Evolutionary conservation across 2,797 vertebrate species (phyloP).

Genomic region (Argyrosomus regius): DNA sequence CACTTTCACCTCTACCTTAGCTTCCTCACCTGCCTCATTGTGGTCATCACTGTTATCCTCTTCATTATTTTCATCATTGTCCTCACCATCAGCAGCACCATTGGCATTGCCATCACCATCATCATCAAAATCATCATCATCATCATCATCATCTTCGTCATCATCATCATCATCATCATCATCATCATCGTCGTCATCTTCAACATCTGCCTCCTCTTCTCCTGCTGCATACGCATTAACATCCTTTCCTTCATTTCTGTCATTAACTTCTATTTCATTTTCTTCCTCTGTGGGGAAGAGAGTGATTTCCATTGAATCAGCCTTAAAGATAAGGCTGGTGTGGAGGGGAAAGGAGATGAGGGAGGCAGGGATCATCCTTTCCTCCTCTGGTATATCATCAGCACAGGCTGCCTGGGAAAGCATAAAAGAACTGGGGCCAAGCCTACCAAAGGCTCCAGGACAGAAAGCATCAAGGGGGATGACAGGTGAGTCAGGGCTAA

Average conservation of each 20-base stretch:
- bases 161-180: conserved; percentile 77
- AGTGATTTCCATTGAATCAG: conserved; percentile 94
- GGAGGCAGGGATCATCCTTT: conserved; percentile 92
- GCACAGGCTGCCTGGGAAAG: conserved; percentile 80
- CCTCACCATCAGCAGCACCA: conserved; percentile 45
- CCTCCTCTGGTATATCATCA: conserved; percentile 81
- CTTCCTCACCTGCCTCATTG: conserved; percentile 70
- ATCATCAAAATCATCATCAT: conserved; percentile 45
- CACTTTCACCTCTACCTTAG: conserved; percentile 78
- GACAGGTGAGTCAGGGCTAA: conserved; percentile 79
- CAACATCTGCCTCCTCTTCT: conserved; percentile 87
- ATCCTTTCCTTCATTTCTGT: conserved; percentile 77
- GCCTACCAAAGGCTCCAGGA: conserved; percentile 80
- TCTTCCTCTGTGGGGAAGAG: conserved; percentile 89
- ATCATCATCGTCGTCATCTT: conserved; percentile 85
- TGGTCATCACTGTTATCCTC: conserved; percentile 51
- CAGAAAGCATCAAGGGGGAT: conserved; percentile 83
- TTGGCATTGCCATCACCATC: conserved; percentile 49
- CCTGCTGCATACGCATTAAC: conserved; percentile 86
- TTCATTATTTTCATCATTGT: conserved; percentile 55
- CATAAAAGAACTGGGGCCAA: conserved; percentile 76
- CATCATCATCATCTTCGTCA: conserved; percentile 52
- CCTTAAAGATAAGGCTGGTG: conserved; percentile 94
- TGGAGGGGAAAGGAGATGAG: conserved; percentile 93
- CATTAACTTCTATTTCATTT: conserved; percentile 71